Evolutionary conservation across 2,888 invertebrate genomes (phyloP).

Genomic region (Tipula vernalis): DNA sequence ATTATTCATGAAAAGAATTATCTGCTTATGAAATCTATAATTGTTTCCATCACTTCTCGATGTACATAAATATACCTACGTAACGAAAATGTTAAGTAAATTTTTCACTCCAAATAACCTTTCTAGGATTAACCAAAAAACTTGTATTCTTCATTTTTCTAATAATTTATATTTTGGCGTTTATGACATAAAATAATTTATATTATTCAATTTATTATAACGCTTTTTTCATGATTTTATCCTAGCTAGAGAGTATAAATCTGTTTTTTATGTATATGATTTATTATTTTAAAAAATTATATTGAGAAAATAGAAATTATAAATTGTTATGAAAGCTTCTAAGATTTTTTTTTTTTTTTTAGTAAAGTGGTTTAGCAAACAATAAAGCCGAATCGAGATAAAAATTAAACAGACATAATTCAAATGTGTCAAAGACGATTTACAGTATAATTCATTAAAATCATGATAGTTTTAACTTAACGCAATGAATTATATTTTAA

Average conservation of each 20-base stretch:
- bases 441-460: background rate
- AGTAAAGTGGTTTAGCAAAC: background rate
- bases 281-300: background rate
- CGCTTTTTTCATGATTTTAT: background rate
- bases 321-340: background rate
- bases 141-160: background rate
- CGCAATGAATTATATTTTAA: too few relatives aligned
- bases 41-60: background rate
- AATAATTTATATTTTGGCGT: constrained; percentile 4
- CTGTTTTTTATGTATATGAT: background rate
- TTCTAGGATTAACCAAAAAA: background rate
- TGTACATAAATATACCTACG: background rate
- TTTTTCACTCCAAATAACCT: background rate
- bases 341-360: background rate
- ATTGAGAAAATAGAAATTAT: background rate
- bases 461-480: too few relatives aligned
- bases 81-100: background rate
- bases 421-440: background rate
- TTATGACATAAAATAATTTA: background rate
- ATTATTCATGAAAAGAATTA: background rate
- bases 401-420: background rate
- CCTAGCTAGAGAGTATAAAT: background rate
- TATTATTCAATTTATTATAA: constrained; percentile 1
- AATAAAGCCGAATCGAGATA: background rate
- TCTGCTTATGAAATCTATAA: background rate